Evolutionary conservation across 1,140 invertebrate species (phyloP).

Genomic region (Eubasilissa regina): DNA sequence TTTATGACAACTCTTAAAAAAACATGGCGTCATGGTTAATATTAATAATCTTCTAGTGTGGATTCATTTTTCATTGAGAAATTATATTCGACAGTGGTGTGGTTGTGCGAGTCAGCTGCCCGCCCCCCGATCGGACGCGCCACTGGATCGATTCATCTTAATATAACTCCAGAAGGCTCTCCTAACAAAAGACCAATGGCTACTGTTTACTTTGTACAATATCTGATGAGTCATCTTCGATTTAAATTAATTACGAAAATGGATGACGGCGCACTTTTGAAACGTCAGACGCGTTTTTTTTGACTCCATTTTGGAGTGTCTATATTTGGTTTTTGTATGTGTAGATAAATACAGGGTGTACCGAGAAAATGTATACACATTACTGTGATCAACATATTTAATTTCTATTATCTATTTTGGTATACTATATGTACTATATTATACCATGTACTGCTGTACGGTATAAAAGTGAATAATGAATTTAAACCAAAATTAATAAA

Average conservation of each 20-base stretch:
- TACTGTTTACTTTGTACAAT: conserved; percentile 34
- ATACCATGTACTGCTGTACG: too few relatives aligned
- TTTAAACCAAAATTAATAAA: too few relatives aligned
- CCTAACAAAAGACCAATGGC: conserved; percentile 33
- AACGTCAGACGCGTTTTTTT: conserved; percentile 31
- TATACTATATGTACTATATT: too few relatives aligned
- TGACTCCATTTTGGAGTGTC: conserved; percentile 9
- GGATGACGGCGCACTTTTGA: conserved; percentile 20
- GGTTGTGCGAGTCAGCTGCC: too few relatives aligned
- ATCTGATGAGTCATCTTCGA: conserved; percentile 22
- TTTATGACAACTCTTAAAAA: background rate
- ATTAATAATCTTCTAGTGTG: background rate
- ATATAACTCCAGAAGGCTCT: conserved; percentile 23
- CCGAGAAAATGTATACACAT: too few relatives aligned
- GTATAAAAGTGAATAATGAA: too few relatives aligned
- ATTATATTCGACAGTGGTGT: too few relatives aligned
- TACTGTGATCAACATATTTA: too few relatives aligned
- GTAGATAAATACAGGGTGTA: too few relatives aligned
- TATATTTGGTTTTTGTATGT: conserved; percentile 7
- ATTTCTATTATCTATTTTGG: too few relatives aligned
- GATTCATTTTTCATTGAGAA: too few relatives aligned
- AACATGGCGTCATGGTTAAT: background rate
- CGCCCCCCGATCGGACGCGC: background rate
- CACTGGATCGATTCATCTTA: conserved; percentile 24
- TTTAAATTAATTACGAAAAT: conserved; percentile 41